Evolutionary conservation across 2,888 invertebrate genomes (phyloP).

Genomic region (Andrena hattorfiana): DNA sequence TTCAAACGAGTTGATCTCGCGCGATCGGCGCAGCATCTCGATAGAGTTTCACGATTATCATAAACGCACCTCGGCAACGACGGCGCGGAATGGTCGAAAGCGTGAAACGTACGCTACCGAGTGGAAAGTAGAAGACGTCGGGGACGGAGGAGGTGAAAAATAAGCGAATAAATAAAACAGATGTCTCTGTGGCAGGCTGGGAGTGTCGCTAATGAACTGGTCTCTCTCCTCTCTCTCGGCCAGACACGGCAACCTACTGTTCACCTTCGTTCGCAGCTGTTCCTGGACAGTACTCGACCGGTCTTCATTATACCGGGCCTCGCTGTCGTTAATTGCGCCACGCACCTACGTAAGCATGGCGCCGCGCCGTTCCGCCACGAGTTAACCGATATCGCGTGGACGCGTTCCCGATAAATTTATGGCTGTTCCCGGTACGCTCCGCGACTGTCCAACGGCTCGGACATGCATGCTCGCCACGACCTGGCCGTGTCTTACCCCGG

Average conservation of each 20-base stretch:
- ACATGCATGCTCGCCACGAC: neutral
- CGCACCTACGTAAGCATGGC: constrained; percentile 77
- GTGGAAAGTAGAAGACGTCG: constrained; percentile 21
- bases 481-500: neutral
- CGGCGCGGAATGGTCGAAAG: constrained; percentile 49
- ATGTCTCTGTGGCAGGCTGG: constrained; percentile 79
- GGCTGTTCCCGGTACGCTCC: constrained; percentile 44
- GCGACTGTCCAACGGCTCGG: neutral
- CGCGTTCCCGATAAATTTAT: constrained; percentile 71
- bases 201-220: constrained; percentile 84
- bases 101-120: constrained; percentile 43
- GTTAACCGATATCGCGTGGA: constrained; percentile 76
- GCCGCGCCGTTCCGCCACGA: constrained; percentile 70
- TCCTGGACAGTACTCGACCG: constrained; percentile 76
- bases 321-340: constrained; percentile 81
- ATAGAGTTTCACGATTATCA: constrained; percentile 23
- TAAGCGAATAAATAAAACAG: constrained; percentile 82
- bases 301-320: constrained; percentile 81
- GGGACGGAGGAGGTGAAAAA: constrained; percentile 66
- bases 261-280: constrained; percentile 66
- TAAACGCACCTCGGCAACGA: constrained; percentile 26
- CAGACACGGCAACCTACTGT: constrained; percentile 47
- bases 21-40: neutral
- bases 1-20: no score
- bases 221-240: constrained; percentile 77